Base-by-base conservation (phyloP, 1,140 invertebrate species). In the Anastatus disparis region DNA sequence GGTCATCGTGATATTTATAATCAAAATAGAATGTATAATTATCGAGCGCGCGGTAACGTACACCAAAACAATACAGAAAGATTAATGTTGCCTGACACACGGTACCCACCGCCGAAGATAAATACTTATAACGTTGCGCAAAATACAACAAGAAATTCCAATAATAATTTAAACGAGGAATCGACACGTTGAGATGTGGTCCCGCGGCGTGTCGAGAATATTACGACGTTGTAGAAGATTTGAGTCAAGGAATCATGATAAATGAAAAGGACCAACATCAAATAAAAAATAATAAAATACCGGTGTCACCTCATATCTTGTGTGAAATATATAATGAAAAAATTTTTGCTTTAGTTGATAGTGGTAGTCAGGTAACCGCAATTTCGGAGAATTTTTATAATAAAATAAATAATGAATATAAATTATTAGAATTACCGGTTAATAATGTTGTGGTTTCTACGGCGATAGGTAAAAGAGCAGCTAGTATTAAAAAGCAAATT, bases 311-410 rank as follows among this genome's bases (percentile, higher is more conserved):
- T 6, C 31, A 35, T 35, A 6, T 35, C 4, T 6, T 35, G 31
- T 35, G 31, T 35, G 10, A 35, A 35, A 35, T 35, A 35, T 6
- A 35, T 35, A 35, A 35, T 59, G 2, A 1, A n/a, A 2, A 27
- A 26, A 7, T 35, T 35, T 13, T 22, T 15, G 9, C 9, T 3
- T 17, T 63, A 3, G 17, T 63, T 0, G 71, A 78, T 35, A 66
- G 38, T 20, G 75, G 76, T 24, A 71, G 73, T 50, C 66, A 75
- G 12, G 56, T 78, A 3, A 76, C 75, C 0, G 74, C 73, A 56
- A 72, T 75, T 3, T 71, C 77, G 0, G 72, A 78, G 20, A 42
- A 56, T 29, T 75, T 56, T 53, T 74, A 70, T 71, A 29, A 35
- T 44, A 70, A 70, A 58, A 63, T 75, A 31, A 29, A 62, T 2